A percentile compares a stretch with the other conserved stretches of the same genome.
These are phyloP conservation scores for Macrocentrus cingulum DNA, from an alignment of 1,140 invertebrate species.

Conservation along the genomic window DNA sequence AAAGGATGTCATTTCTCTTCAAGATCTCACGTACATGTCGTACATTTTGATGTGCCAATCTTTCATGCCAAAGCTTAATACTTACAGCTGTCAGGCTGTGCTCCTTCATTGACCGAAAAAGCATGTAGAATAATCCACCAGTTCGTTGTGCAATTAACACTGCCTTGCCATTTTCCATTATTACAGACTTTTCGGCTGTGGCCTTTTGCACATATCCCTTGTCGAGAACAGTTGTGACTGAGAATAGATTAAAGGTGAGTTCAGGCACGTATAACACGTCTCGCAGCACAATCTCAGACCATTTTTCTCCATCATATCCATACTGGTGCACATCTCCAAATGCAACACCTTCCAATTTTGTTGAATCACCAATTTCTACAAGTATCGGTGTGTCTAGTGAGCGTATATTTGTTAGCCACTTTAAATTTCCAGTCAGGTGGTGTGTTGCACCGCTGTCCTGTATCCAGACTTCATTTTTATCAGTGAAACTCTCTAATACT, in stretches of 20 bases:
- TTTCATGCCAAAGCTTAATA: constrained; percentile 30
- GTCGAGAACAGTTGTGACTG: constrained; percentile 25
- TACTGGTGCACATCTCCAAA: constrained; percentile 2
- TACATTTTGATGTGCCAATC: constrained; percentile 32
- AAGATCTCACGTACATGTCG: constrained; percentile 23
- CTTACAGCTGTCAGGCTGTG: no score
- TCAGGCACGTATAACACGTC: constrained; percentile 29
- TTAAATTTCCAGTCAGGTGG: constrained; percentile 25
- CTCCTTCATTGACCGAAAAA: no score
- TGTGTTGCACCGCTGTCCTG: constrained; percentile 26
- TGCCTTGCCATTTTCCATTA: constrained; percentile 24
- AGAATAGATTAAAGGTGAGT: constrained; percentile 30
- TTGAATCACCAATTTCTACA: constrained; percentile 28
- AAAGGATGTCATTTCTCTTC: constrained; percentile 23
- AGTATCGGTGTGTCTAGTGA: background rate
- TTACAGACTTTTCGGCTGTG: constrained; percentile 21
- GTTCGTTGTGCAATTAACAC: no score
- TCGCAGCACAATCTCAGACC: constrained; percentile 8
- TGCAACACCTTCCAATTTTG: constrained; percentile 24
- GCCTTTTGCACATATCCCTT: constrained; percentile 25
- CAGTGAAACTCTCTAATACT: background rate
- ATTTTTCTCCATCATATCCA: constrained; percentile 16
- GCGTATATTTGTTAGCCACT: constrained; percentile 24
- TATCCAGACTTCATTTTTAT: constrained; percentile 21
- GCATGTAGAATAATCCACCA: no score